Evolutionary conservation across 2,797 vertebrate genomes (phyloP).

Genomic region (Enteromius radiatus): DNA sequence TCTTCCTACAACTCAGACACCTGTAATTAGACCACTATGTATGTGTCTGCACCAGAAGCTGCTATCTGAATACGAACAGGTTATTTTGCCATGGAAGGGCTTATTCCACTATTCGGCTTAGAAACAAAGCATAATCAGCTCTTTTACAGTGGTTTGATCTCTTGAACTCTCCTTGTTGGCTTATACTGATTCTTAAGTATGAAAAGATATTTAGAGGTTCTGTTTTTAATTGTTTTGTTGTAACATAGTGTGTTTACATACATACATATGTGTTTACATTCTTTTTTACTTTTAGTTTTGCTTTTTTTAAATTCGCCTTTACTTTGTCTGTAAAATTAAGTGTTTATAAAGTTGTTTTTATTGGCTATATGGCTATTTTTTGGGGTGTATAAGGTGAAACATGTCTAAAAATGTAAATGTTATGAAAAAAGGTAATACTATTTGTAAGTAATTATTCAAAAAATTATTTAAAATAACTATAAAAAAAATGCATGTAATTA

Average conservation of each 20-base stretch:
- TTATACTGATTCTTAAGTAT: neutral
- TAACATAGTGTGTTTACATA: neutral
- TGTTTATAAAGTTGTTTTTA: neutral
- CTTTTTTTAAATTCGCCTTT: neutral
- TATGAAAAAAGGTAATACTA: neutral
- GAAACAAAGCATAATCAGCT: neutral
- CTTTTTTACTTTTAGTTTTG: neutral
- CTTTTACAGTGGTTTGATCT: neutral
- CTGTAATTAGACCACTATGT: slow-evolving; percentile 23
- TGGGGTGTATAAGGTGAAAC: neutral
- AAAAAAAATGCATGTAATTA: too few species aligned
- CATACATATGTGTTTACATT: neutral
- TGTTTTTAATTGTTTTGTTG: neutral
- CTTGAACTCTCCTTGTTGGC: neutral
- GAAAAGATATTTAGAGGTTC: neutral
- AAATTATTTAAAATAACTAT: neutral
- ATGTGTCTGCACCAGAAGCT: slow-evolving; percentile 13
- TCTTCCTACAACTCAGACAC: slow-evolving; percentile 42
- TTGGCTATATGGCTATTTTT: too few species aligned
- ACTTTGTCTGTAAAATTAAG: neutral
- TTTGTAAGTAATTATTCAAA: neutral
- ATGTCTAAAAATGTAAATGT: neutral
- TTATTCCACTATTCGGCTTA: neutral
- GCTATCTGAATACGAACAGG: slow-evolving; percentile 8
- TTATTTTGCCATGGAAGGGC: neutral